Evolutionary conservation across 2,113 vertebrate genomes (phyloP), one percentile per base, ranked within the genome.

Genomic region (Mirounga angustirostris): DNA sequence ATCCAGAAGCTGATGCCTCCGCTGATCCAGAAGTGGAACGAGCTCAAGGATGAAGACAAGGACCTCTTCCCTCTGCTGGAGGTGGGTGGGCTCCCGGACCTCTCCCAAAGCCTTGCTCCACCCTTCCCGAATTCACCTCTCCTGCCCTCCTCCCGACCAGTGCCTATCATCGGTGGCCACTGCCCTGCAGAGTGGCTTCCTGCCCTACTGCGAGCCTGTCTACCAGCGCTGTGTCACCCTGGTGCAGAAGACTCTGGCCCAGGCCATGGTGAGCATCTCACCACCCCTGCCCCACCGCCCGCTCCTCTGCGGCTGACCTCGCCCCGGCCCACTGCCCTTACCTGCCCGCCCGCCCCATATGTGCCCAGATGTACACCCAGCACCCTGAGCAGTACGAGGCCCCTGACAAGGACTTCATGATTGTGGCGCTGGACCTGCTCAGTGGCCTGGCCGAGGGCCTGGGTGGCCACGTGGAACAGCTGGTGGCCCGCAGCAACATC

Each of bases 371-470:
- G 99, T 99, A 99, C 97, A 99, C 99, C 98, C 99, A 99, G 96
- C 99, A 99, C 97, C 99, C 99, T 0, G 99, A 99, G 96, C 99
- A 99, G 98, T 99, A 99, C 0, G 99, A 99, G 94, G 99, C 99
- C 4, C 99, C 99, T 0, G 99, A 99, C 97, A 99, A 99, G 97
- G 99, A 99, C 94, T 99, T 99, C 98, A 99, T 99, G 99, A 99
- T 99, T 0, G 99, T 99, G 96, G 99, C 99, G 0, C 97, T 99
- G 97, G 99, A 99, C 94, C 98, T 99, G 96, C 98, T 99, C 61
- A 99, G 99, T 2, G 99, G 99, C 15, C 97, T 99, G 98, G 99
- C 99, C 0, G 99, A 99, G 98, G 99, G 99, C 11, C 98, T 99
- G 0, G 99, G 99, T 0, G 99, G 99, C 19, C 99, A 99, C 0